These are phyloP conservation scores for Pomacea canaliculata DNA, from an alignment of 2,888 invertebrate species.

Conservation along the genomic window DNA sequence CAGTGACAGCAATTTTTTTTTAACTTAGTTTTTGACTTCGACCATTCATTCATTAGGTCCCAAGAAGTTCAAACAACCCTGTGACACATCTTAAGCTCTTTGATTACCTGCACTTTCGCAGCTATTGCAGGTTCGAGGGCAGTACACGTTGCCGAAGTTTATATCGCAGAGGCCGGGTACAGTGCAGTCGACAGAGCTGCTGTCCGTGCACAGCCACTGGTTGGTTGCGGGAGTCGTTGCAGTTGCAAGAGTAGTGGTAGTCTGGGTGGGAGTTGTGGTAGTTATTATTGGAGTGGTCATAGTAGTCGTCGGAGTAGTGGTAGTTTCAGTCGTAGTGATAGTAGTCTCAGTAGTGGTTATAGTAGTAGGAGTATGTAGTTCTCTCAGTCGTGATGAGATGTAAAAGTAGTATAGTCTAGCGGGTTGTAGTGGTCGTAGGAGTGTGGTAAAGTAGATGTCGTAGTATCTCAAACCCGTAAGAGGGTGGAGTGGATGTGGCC, in stretches of 20 bases:
- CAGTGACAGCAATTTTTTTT: no score
- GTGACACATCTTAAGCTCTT: no score
- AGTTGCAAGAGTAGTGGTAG: slow-evolving; percentile 1
- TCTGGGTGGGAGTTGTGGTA: neutral
- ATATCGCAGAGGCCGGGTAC: neutral
- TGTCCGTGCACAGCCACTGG: neutral
- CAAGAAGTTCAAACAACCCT: no score
- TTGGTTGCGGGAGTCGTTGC: neutral
- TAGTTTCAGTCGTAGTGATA: slow-evolving; percentile 1
- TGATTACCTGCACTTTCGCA: no score
- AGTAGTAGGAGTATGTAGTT: slow-evolving; percentile 1
- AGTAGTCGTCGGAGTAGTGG: slow-evolving; percentile 1
- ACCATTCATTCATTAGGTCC: no score
- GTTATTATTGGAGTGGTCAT: neutral
- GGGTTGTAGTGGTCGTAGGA: neutral
- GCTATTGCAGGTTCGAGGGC: no score
- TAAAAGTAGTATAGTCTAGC: neutral
- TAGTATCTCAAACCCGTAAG: neutral
- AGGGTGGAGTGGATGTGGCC: neutral
- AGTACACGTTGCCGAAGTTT: neutral
- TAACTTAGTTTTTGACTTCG: no score
- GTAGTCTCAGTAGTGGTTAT: slow-evolving; percentile 6
- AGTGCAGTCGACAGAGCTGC: neutral
- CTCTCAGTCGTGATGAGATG: neutral
- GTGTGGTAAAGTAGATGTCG: neutral